These are phyloP conservation scores for Macropus fuliginosus DNA, from an alignment of 2,797 vertebrate species.

Conservation along the genomic window DNA sequence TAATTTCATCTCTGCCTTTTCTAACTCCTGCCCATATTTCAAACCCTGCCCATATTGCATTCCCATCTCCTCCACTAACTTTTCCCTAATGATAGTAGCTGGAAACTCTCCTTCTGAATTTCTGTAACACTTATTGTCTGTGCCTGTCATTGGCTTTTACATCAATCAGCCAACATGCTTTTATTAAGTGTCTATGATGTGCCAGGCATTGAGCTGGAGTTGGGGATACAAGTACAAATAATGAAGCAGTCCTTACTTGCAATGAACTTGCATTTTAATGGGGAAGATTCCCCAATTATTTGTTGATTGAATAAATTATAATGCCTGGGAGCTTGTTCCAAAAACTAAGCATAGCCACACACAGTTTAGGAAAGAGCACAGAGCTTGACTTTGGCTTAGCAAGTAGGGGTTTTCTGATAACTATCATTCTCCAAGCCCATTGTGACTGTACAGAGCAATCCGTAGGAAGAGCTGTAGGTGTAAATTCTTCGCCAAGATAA, in stretches of 20 bases:
- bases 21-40: background rate
- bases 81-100: background rate
- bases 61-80: background rate
- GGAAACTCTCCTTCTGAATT: background rate
- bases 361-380: conserved; percentile 27
- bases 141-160: background rate
- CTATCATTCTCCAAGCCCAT: conserved; percentile 49
- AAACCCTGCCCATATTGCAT: background rate
- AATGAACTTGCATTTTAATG: background rate
- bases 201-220: background rate
- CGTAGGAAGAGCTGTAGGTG: conserved; percentile 62
- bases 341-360: conserved; percentile 1
- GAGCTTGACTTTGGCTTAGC: conserved; percentile 19
- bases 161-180: background rate
- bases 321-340: conserved; percentile 39
- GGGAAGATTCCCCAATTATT: conserved; percentile 59
- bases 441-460: conserved; percentile 37
- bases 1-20: background rate
- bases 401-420: conserved; percentile 55
- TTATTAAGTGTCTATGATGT: conserved; percentile 8
- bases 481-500: conserved; percentile 68
- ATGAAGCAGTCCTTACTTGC: background rate
- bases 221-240: background rate
- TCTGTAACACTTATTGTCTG: background rate
- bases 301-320: conserved; percentile 65